Conservation (phyloP, 1,140 invertebrate species). For the Oncopeltus fasciatus region DNA sequence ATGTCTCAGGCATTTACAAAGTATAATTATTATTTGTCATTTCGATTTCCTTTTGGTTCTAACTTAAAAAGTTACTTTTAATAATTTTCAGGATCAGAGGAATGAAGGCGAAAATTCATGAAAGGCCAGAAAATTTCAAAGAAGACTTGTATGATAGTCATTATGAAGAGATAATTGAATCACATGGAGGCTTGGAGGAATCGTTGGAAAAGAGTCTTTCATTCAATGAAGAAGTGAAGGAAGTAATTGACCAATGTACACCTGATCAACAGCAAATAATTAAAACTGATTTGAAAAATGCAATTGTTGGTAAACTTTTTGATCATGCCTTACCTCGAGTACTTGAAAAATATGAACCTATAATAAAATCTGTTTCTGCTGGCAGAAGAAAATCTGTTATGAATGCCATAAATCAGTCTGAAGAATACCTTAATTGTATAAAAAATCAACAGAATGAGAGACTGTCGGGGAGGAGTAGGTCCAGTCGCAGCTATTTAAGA, state of each 20-base stretch:
- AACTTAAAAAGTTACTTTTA: no score
- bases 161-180: background rate
- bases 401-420: background rate
- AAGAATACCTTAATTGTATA: background rate
- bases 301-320: constrained; percentile 2
- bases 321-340: constrained; percentile 4
- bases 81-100: constrained; percentile 4
- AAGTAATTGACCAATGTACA: background rate
- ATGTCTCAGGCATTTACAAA: no score
- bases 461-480: background rate
- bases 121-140: background rate
- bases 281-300: background rate
- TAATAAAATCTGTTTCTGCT: background rate
- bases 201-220: background rate
- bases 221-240: background rate
- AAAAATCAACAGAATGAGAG: background rate
- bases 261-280: background rate
- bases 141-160: background rate
- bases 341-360: background rate
- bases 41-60: no score
- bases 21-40: no score
- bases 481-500: background rate
- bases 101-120: background rate
- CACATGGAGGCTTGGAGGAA: background rate
- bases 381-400: background rate